Conservation (phyloP, 2,888 invertebrate species). For the Torymus texanus region DNA sequence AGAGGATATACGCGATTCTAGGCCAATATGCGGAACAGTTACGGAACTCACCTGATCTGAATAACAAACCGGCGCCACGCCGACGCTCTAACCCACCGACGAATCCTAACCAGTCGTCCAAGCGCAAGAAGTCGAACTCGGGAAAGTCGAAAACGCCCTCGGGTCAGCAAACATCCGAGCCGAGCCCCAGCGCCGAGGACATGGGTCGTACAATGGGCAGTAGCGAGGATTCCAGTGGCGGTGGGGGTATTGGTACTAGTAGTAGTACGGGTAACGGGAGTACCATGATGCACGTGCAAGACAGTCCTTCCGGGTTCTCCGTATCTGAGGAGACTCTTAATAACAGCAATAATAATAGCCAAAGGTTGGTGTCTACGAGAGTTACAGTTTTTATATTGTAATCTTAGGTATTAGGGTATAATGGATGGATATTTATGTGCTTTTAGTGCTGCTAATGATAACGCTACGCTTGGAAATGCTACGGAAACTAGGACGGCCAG, state of each 20-base stretch:
- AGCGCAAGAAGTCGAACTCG: constrained; percentile 82
- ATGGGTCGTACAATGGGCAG: constrained; percentile 83
- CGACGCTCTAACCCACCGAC: constrained; percentile 85
- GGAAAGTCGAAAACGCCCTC: constrained; percentile 74
- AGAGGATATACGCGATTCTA: constrained; percentile 86
- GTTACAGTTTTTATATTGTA: not conserved
- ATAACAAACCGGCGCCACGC: constrained; percentile 88
- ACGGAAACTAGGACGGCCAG: constrained; percentile 65
- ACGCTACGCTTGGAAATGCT: constrained; percentile 49
- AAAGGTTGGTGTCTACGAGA: constrained; percentile 15
- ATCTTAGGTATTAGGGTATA: too few species aligned
- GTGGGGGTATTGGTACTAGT: constrained; percentile 62
- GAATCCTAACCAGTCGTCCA: constrained; percentile 82
- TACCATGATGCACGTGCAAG: constrained; percentile 69
- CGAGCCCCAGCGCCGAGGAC: constrained; percentile 82
- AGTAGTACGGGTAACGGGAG: constrained; percentile 16
- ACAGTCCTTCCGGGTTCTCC: constrained; percentile 73
- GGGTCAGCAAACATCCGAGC: constrained; percentile 75
- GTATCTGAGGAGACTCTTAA: constrained; percentile 66
- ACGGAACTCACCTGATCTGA: constrained; percentile 86
- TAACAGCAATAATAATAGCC: constrained; percentile 46
- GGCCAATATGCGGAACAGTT: constrained; percentile 89
- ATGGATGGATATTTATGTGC: not conserved
- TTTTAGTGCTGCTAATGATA: constrained; percentile 60
- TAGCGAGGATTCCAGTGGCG: constrained; percentile 86